Evolutionary conservation across 2,797 vertebrate species (phyloP).

Genomic region (Tokudaia tokunoshimensis): DNA sequence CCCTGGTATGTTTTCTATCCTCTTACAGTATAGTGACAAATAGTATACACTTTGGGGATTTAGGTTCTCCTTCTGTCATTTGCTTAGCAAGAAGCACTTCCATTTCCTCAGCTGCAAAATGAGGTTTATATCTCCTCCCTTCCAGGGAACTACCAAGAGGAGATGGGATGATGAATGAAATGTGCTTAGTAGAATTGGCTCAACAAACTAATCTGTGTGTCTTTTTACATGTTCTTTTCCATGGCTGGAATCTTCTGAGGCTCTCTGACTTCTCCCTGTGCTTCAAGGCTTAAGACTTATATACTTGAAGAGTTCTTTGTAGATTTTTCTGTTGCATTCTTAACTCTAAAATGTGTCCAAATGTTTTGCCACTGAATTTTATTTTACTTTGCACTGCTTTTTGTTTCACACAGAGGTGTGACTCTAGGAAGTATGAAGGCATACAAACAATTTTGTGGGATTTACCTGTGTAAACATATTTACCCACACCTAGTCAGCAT

Average conservation of each 20-base stretch:
- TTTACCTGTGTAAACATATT: constrained; percentile 29
- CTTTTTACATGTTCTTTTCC: constrained; percentile 42
- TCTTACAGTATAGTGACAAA: neutral
- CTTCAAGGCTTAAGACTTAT: constrained; percentile 25
- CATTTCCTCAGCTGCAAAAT: constrained; percentile 51
- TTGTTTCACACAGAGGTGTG: constrained; percentile 55
- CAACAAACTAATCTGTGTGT: constrained; percentile 32
- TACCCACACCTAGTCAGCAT: constrained; percentile 23
- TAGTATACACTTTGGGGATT: constrained; percentile 15
- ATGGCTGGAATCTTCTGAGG: constrained; percentile 27
- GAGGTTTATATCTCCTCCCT: neutral
- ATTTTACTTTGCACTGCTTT: constrained; percentile 52
- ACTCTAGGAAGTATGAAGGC: neutral
- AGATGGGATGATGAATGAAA: constrained; percentile 64
- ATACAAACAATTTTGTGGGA: neutral
- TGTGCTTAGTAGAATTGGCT: constrained; percentile 36
- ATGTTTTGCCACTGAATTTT: constrained; percentile 35
- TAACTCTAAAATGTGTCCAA: constrained; percentile 48
- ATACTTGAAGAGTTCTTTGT: constrained; percentile 11
- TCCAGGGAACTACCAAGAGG: constrained; percentile 39
- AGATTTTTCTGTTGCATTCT: constrained; percentile 57
- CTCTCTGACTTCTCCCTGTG: constrained; percentile 8
- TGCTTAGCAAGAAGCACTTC: constrained; percentile 40
- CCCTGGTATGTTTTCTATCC: neutral
- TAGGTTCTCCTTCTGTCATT: constrained; percentile 26